Base-by-base conservation (phyloP, 2,888 invertebrate genomes). In the Cantharis nigra region DNA sequence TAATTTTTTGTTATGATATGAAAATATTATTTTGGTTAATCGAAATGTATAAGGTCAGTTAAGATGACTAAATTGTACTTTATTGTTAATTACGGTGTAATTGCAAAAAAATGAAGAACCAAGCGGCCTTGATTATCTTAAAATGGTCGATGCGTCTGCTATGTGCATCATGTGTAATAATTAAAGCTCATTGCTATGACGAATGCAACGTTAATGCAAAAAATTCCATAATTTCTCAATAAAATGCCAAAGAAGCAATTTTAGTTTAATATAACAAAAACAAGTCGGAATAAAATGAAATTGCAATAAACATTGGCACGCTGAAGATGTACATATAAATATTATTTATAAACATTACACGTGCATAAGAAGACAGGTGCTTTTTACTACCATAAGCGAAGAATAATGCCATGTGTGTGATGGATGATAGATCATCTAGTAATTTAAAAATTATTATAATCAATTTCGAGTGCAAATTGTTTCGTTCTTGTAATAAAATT, bases 71-170 rank as follows among this genome's bases (percentile, higher is more conserved):
- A 23, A 11, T n/a, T 49, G 65, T 10, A 13, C 65, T 65, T 65
- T 18, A 65, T n/a, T 20, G 13, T 67, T 23, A 23, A 23, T 23
- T 23, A 64, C 64, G 64, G 3, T 23, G 18, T 13, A 64, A 64
- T 23, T 67, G n/a, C 13, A 67, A 11, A 67, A 3, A 67, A 67
- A 67, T 26, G 26, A 82, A 80, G 80, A 80, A 80, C 75, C 70
- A 62, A 80, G 78, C 80, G 80, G 71, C 81, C 80, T 81, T 81
- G 79, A 75, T 69, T 76, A 71, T 74, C 81, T 81, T 78, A 82
- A 82, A 81, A 74, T 71, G 79, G 82, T 79, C 71, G 80, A 79
- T 80, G 75, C 79, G 78, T 77, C 79, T 78, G 80, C 74, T 71
- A 70, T 72, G 75, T 79, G 78, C 78, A 74, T 78, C 65, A 23